Evolutionary conservation across 2,113 vertebrate species (phyloP).

Genomic region (Azemiops feae): DNA sequence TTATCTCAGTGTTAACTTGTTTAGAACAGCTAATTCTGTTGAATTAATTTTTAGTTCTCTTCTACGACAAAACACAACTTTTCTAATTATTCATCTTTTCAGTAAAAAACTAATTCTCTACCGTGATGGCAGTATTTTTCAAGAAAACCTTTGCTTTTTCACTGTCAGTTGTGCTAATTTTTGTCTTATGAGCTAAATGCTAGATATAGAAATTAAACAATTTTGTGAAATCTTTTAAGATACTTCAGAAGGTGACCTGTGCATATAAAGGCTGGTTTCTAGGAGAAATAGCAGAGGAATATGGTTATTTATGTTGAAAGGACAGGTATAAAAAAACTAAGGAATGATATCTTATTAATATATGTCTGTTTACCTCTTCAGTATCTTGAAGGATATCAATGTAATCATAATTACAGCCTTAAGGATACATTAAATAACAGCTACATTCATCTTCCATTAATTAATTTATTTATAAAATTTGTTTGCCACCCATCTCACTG

Average conservation of each 20-base stretch:
- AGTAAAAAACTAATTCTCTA: not conserved
- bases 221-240: not conserved
- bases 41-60: not conserved
- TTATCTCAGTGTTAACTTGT: rapidly evolving
- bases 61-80: not conserved
- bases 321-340: slow-evolving; percentile 3
- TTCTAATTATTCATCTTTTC: not conserved
- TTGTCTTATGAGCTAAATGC: not conserved
- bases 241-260: not conserved
- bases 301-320: not conserved
- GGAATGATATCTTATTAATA: slow-evolving; percentile 27
- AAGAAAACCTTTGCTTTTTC: not conserved
- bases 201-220: not conserved
- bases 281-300: not conserved
- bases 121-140: not conserved
- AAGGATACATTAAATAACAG: slow-evolving; percentile 4
- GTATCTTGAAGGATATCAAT: slow-evolving; percentile 30
- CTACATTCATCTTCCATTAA: slow-evolving; percentile 32
- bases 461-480: too few species aligned
- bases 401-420: not conserved
- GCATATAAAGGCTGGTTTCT: not conserved
- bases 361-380: slow-evolving; percentile 21
- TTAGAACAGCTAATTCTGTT: not conserved
- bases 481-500: too few species aligned
- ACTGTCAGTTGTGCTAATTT: not conserved